Evolutionary conservation across 2,888 invertebrate genomes (phyloP), one percentile per base, ranked within the genome.

Genomic region (Lamproptera curius): DNA sequence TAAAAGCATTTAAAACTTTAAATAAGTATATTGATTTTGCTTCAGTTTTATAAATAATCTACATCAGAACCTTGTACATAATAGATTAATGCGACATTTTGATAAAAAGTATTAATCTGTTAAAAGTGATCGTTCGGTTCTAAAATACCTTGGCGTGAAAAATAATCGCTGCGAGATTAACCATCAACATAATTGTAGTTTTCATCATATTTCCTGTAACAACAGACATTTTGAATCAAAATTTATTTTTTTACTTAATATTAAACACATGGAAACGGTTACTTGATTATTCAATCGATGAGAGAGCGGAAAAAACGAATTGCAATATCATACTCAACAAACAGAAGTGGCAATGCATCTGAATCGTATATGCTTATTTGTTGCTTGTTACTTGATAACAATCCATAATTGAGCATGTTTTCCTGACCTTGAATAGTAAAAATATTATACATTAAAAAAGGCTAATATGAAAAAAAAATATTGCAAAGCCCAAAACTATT

Each of bases 31-130:
- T 8, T 4, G 2, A 9, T 13, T n/a, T 16, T 17, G 16, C 31
- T 40, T 37, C 37, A 40, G 10, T 16, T 20, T 20, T 20, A 20
- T 2, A 34, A 11, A 26, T 20, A 20, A 41, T 20, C 20, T 65
- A 80, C 81, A 58, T 79, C 77, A 5, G 80, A 76, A 53, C 80
- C 80, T 47, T 70, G 63, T 49, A 76, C 73, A 42, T 80, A 75
- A 14, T 82, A 78, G 31, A 74, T 59, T 54, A 69, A 70, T 6
- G 65, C 74, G 45, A 76, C 70, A n/a, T 65, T 59, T 52, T 83
- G 81, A 17, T 70, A 71, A 51, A 80, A 81, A 6, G 67, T 70
- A 50, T 72, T 79, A 13, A 82, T 71, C 57, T 76, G 74, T 53
- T 81, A 77, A 10, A 79, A 71, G 48, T 70, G 71, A 34, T 62